phyloP scores from a whole-genome alignment of 2,888 invertebrate species.

The Drosophila nigritarsus region DNA sequence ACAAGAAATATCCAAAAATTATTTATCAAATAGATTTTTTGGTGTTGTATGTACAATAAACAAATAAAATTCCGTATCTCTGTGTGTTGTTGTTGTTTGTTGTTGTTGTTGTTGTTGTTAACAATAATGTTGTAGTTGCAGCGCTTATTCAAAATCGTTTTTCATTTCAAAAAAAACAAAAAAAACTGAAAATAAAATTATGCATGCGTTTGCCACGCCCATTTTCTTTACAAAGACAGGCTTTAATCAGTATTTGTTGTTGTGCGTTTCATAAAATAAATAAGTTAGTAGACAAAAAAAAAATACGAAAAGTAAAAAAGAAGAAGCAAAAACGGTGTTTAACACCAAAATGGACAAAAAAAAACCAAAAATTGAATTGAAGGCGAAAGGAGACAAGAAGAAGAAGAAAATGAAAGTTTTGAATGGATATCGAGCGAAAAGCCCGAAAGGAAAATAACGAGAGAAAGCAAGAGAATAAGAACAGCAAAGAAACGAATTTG shows the following conservation, averaged over 20 bases:
- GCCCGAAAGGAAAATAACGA: neutral
- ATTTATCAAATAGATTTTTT: constrained; percentile 64
- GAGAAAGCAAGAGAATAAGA: neutral
- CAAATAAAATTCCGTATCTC: constrained; percentile 40
- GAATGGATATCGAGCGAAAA: constrained; percentile 28
- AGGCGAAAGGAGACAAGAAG: constrained; percentile 9
- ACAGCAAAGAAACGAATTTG: constrained; percentile 68
- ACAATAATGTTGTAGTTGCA: constrained; percentile 51
- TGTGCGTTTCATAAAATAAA: constrained; percentile 55
- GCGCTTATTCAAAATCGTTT: constrained; percentile 18
- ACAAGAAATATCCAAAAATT: constrained; percentile 24
- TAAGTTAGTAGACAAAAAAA: constrained; percentile 42
- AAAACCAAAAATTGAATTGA: constrained; percentile 16
- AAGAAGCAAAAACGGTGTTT: constrained; percentile 76
- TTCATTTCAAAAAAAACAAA: constrained; percentile 16
- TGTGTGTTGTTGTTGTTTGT: constrained; percentile 63
- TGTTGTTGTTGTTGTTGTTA: constrained; percentile 42
- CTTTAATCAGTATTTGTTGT: constrained; percentile 66
- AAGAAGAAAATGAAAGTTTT: constrained; percentile 43
- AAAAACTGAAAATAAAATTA: neutral
- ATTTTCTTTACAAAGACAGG: constrained; percentile 32
- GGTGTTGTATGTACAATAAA: constrained; percentile 67
- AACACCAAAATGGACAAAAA: constrained; percentile 60
- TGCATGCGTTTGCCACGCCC: constrained; percentile 48
- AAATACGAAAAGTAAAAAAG: constrained; percentile 55